Base-by-base conservation (phyloP, 2,888 invertebrate genomes). In the Melipona beecheii region DNA sequence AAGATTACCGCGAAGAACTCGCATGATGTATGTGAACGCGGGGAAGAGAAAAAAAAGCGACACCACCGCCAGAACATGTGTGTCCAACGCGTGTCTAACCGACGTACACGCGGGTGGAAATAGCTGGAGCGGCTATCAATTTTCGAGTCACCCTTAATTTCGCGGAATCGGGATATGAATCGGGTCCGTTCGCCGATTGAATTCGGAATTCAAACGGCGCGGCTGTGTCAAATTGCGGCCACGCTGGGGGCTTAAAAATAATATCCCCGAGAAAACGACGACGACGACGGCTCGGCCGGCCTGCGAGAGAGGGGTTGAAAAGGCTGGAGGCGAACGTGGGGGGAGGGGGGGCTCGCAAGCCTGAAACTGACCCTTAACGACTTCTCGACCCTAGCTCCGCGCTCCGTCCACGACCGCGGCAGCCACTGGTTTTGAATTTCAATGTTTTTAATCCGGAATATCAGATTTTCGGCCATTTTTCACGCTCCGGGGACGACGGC, bases 361-460 rank as follows among this genome's bases (percentile, higher is more conserved):
- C 78, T 92, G 93, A 94, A 93, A 94, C 94, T 94, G 94, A 94
- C 94, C 94, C 94, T 94, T 94, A 94, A 94, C 94, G 94, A 94
- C 94, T 94, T 94, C 92, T 90, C 92, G 86, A 91, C 90, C 92
- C 90, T 91, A 81, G 70, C 64, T 50, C 70, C 70, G 36, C 64
- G 69, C 74, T 64, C 69, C 85, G 85, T 87, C 84, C 71, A 78
- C 81, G 64, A 49, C 79, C 79, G 85, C 88, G 86, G 84, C 87
- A 90, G 87, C 91, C 87, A 93, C 94, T 93, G 92, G 93, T 93
- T 94, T 94, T 94, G 94, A 94, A 94, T 94, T 94, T 94, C 94
- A 94, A 94, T 94, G 93, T 94, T 94, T 94, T 94, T 94, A 94
- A 94, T 94, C 94, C 90, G 92, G 93, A 93, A 94, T 94, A 94